A percentile compares a stretch with the other conserved stretches of the same genome.
Conservation (phyloP, 1,140 invertebrate genomes). For the Galendromus occidentalis region DNA sequence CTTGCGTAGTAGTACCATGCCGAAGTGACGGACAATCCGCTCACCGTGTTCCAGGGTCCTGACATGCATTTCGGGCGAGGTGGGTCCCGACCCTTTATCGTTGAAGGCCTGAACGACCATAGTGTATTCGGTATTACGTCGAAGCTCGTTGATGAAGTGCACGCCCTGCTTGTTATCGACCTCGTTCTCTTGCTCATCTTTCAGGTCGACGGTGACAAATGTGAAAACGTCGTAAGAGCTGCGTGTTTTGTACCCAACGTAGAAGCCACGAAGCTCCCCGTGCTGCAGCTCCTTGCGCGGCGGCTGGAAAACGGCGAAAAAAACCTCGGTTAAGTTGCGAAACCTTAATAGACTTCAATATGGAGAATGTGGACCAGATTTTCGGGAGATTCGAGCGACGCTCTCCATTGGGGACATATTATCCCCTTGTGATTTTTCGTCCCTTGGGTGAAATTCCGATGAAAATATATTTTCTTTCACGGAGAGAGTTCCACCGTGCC, state of each 20-base stretch:
- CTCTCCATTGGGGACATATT: no score
- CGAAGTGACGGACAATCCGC: background rate
- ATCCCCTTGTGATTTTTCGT: no score
- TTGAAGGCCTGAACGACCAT: constrained; percentile 88
- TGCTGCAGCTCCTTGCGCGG: constrained; percentile 23
- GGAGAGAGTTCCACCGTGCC: no score
- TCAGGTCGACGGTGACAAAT: constrained; percentile 23
- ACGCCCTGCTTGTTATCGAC: constrained; percentile 19
- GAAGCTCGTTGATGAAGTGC: constrained; percentile 16
- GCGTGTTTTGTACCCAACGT: constrained; percentile 29
- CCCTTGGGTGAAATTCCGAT: no score
- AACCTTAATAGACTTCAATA: no score
- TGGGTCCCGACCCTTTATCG: constrained; percentile 67
- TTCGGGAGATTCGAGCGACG: no score
- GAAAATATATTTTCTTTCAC: no score
- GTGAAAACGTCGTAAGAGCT: constrained; percentile 24
- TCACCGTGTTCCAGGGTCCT: background rate
- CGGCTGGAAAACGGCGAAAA: constrained; percentile 15
- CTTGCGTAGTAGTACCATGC: no score
- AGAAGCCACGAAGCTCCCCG: constrained; percentile 30
- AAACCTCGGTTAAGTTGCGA: background rate
- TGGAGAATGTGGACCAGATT: no score
- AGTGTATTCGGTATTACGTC: constrained; percentile 53
- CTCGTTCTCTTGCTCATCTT: constrained; percentile 11
- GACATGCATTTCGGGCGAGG: constrained; percentile 2